A percentile compares a stretch with the other conserved stretches of the same genome.
phyloP scores from a whole-genome alignment of 1,140 invertebrate species.

The Drosophila tani region DNA sequence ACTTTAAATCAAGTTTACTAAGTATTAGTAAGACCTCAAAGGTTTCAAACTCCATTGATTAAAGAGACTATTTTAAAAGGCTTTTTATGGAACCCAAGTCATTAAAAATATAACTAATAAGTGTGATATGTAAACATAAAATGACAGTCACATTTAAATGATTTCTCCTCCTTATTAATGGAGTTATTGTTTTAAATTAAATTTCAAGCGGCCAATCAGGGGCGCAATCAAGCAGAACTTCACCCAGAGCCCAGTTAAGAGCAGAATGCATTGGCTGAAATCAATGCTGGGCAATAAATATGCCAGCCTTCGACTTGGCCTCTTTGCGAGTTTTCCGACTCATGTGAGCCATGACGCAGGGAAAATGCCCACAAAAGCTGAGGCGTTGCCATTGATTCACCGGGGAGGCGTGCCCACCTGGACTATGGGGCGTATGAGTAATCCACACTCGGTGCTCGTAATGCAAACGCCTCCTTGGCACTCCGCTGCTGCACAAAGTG shows the following conservation, averaged over 20 bases:
- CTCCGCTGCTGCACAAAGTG: slow-evolving; percentile 27
- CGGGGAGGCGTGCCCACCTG: slow-evolving; percentile 27
- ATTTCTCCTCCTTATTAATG: background rate
- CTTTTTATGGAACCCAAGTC: background rate
- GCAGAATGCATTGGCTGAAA: slow-evolving; percentile 17
- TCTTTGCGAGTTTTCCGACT: slow-evolving; percentile 31
- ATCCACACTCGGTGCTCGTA: slow-evolving; percentile 60
- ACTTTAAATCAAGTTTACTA: background rate
- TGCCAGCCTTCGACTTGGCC: slow-evolving; percentile 41
- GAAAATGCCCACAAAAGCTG: slow-evolving; percentile 23
- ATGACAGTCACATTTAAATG: background rate
- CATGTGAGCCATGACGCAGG: slow-evolving; percentile 48
- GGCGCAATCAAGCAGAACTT: slow-evolving; percentile 24
- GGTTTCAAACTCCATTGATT: background rate
- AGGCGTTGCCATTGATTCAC: slow-evolving; percentile 43
- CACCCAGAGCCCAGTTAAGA: slow-evolving; percentile 31
- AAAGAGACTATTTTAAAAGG: background rate
- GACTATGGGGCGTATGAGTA: slow-evolving; percentile 74
- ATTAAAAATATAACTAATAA: too few species aligned
- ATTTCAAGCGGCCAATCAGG: slow-evolving; percentile 9
- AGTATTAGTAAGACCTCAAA: background rate
- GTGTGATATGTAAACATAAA: background rate
- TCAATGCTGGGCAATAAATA: slow-evolving; percentile 48
- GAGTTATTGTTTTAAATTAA: slow-evolving; percentile 9
- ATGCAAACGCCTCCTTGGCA: slow-evolving; percentile 52